Evolutionary conservation across 2,113 vertebrate species (phyloP), one percentile per base, ranked within the genome.

Genomic region (Geococcyx californianus): DNA sequence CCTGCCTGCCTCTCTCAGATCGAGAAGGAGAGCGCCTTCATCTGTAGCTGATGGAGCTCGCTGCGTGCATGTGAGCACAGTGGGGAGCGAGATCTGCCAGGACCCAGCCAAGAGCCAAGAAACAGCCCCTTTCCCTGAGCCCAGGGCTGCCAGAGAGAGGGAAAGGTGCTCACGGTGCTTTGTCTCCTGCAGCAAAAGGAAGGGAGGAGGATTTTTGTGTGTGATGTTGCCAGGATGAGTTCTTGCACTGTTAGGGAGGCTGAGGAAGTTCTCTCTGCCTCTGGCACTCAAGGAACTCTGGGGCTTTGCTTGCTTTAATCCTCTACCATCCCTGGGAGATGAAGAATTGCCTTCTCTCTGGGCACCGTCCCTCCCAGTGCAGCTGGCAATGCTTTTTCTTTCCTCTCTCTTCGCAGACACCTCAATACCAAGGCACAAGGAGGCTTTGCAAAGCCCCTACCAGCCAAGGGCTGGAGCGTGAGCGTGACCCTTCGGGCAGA

Each of bases 31-130:
- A 44, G 34, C 9, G 67, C 28, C 18, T 74, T 36, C 28, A 3
- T 12, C 44, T 62, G 64, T 6, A 17, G 36, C 52, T 51, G 14
- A 1, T 16, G 36, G 33, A 28, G 34, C 15, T 21, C 0, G 0
- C 25, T 40, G 28, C 13, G 5, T 5, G 16, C 0, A 1, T 26
- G 20, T 26, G 25, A 52, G 52, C 9, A 2, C 3, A 3, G 38
- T 13, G 38, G 26, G 78, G 29, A 55, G 7, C 11, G 3, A 2
- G 14, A 7, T 56, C 33, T 33, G 64, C 49, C 7, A 4, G 44
- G 34, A n/a, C 29, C n/a, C 59, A 44, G 19, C n/a, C 55, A n/a
- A 66, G 28, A 55, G 77, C n/a, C 13, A 11, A 44, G 52, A 33
- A 76, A 6, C 24, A 66, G 29, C 17, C 11, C 18, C 36, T 33